Conservation (phyloP, 1,140 invertebrate genomes). For the Mactra quadrangularis region DNA sequence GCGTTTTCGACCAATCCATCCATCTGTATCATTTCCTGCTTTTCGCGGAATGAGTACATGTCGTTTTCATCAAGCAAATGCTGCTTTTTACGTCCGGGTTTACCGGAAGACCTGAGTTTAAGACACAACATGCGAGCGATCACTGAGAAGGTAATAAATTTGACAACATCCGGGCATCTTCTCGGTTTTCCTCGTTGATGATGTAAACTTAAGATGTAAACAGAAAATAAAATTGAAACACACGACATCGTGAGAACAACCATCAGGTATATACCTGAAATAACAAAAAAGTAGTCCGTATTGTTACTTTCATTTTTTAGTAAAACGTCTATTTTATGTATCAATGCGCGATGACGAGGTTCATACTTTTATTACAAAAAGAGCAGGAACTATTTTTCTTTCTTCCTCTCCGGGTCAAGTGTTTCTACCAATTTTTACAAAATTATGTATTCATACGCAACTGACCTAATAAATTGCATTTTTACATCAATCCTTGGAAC, state of each 20-base stretch:
- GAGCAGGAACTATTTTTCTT: no score
- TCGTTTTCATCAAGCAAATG: background rate
- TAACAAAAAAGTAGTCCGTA: no score
- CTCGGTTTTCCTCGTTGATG: slow-evolving; percentile 75
- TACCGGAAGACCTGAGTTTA: slow-evolving; percentile 35
- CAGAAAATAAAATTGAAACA: slow-evolving; percentile 77
- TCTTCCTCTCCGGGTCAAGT: no score
- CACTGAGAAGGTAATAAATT: slow-evolving; percentile 61
- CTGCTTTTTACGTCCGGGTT: slow-evolving; percentile 3
- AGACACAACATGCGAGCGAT: slow-evolving; percentile 64
- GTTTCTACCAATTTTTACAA: no score
- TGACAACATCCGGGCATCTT: slow-evolving; percentile 70
- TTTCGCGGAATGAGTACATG: background rate
- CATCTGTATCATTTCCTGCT: slow-evolving; percentile 14
- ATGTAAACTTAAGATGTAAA: slow-evolving; percentile 77
- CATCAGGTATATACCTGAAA: slow-evolving; percentile 80
- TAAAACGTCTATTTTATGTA: no score
- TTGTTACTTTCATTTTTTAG: no score
- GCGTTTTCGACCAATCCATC: slow-evolving; percentile 29
- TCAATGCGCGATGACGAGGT: no score
- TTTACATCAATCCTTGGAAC: no score
- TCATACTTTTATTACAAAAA: no score
- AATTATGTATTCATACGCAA: no score
- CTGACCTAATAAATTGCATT: no score
- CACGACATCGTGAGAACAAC: slow-evolving; percentile 77